phyloP scores from a whole-genome alignment of 2,888 invertebrate genomes.

The Pachymerium ferrugineum region DNA sequence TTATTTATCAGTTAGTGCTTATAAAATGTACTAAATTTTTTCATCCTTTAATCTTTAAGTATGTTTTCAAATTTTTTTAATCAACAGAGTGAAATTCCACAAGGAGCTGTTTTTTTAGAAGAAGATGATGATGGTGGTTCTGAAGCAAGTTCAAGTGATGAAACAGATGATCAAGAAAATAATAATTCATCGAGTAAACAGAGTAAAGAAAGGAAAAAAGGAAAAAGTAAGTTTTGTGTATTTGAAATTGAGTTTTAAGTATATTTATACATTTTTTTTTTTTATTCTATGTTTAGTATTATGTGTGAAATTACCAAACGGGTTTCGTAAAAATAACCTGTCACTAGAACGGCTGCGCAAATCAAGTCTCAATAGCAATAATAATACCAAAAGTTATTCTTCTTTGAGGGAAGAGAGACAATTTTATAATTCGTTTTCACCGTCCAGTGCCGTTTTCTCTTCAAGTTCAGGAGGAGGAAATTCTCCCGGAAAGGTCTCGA shows the following conservation, averaged over 20 bases:
- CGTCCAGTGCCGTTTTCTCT: not conserved
- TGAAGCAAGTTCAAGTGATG: not conserved
- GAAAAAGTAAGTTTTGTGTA: no score
- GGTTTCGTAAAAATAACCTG: constrained; percentile 28
- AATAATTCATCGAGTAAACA: not conserved
- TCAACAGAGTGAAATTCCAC: constrained; percentile 38
- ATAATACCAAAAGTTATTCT: not conserved
- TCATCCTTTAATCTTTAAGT: no score
- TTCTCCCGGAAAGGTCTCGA: not conserved
- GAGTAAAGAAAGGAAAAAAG: constrained; percentile 31
- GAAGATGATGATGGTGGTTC: constrained; percentile 33
- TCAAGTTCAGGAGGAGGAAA: not conserved
- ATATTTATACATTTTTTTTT: not conserved
- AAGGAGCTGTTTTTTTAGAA: constrained; percentile 38
- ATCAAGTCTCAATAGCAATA: not conserved
- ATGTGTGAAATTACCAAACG: constrained; percentile 34
- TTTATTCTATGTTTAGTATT: not conserved
- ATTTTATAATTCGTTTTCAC: not conserved
- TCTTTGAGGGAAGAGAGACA: not conserved
- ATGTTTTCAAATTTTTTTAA: no score
- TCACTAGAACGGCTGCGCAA: not conserved
- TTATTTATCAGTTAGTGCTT: no score
- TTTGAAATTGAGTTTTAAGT: not conserved
- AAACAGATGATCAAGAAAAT: constrained; percentile 18
- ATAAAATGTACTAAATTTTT: not conserved